Conservation (phyloP, 1,140 invertebrate species). For the Microplitis mediator region DNA sequence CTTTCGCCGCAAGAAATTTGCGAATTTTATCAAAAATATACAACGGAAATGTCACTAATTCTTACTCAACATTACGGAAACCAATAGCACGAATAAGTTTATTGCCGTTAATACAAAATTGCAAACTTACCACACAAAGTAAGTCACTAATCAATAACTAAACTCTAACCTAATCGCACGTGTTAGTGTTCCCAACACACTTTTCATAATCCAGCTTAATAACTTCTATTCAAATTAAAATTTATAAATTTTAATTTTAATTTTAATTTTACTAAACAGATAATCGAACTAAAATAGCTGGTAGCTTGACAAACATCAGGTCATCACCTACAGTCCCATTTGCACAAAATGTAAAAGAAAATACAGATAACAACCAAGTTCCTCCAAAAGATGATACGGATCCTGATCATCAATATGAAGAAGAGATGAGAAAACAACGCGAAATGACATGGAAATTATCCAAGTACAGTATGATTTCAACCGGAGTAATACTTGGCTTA, state of each 20-base stretch:
- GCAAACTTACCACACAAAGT: slow-evolving; percentile 40
- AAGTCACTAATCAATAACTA: slow-evolving; percentile 25
- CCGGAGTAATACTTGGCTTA: slow-evolving; percentile 63
- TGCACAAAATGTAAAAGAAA: slow-evolving; percentile 32
- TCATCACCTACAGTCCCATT: slow-evolving; percentile 31
- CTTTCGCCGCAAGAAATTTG: slow-evolving; percentile 46
- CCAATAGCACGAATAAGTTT: slow-evolving; percentile 35
- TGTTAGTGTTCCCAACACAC: too few relatives aligned
- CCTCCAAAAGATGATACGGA: slow-evolving; percentile 36
- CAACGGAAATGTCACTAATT: slow-evolving; percentile 38
- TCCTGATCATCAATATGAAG: slow-evolving; percentile 56
- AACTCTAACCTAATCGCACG: too few relatives aligned
- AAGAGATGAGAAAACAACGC: slow-evolving; percentile 57
- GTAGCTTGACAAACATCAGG: slow-evolving; percentile 48
- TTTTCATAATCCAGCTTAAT: too few relatives aligned
- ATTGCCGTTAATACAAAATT: slow-evolving; percentile 37
- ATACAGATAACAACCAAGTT: slow-evolving; percentile 36
- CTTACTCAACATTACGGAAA: slow-evolving; percentile 38
- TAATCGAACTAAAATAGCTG: slow-evolving; percentile 43
- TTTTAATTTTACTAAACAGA: slow-evolving; percentile 17
- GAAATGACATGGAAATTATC: slow-evolving; percentile 64
- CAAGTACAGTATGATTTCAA: slow-evolving; percentile 64
- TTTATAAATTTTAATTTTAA: background rate
- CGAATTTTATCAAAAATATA: slow-evolving; percentile 49
- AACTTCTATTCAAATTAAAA: background rate